A percentile compares a stretch with the other conserved stretches of the same genome.
Conservation (phyloP, 2,888 invertebrate genomes). For the Ischnura elegans region DNA sequence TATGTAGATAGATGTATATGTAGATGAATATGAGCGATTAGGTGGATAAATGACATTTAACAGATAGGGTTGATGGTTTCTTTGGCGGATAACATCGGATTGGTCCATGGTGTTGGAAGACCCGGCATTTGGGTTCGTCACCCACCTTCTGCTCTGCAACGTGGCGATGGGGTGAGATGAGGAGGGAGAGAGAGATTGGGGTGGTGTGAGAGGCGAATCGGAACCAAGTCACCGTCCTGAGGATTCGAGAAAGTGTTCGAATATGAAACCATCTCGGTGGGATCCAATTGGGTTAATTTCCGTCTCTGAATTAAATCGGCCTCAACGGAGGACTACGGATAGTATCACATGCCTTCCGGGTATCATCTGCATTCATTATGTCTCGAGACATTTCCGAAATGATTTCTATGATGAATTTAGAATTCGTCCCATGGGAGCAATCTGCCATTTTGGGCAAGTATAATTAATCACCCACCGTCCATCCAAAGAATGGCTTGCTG, state of each 20-base stretch:
- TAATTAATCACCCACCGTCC: too few species aligned
- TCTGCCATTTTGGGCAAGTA: too few species aligned
- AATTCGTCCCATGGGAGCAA: neutral
- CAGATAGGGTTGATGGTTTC: neutral
- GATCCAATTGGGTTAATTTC: neutral
- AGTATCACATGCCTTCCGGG: neutral
- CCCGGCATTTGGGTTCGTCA: neutral
- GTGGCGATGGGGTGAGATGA: constrained; percentile 5
- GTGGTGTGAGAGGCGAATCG: constrained; percentile 37
- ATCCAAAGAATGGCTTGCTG: too few species aligned
- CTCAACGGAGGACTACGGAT: neutral
- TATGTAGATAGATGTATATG: too few species aligned
- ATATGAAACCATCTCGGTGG: neutral
- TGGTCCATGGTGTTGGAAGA: too few species aligned
- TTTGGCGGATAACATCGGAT: too few species aligned
- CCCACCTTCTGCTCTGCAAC: neutral
- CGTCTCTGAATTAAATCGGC: constrained; percentile 4
- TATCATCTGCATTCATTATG: neutral
- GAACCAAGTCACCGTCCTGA: constrained; percentile 42
- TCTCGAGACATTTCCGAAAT: neutral
- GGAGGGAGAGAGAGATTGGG: neutral
- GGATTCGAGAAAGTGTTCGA: constrained; percentile 49
- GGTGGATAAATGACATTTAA: too few species aligned
- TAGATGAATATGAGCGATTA: too few species aligned
- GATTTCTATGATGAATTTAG: neutral